A percentile compares a stretch with the other conserved stretches of the same genome.
These are phyloP conservation scores for Hypothenemus hampei DNA, from an alignment of 1,140 invertebrate genomes.

Conservation along the genomic window DNA sequence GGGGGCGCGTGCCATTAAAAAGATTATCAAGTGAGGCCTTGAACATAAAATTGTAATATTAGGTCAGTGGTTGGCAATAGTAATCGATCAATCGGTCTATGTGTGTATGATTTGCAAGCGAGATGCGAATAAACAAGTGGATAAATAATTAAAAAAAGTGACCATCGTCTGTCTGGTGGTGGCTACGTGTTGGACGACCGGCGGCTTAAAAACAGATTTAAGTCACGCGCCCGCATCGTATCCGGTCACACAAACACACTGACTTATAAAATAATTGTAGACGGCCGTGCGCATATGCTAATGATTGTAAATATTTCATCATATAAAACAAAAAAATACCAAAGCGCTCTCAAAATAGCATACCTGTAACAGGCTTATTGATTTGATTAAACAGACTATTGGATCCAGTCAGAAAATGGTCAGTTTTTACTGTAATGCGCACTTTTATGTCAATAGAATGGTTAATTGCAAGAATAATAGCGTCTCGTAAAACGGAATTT, in stretches of 20 bases:
- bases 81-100: not conserved
- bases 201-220: not conserved
- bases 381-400: not conserved
- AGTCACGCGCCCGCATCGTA: not conserved
- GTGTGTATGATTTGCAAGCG: not conserved
- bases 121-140: not conserved
- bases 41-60: not conserved
- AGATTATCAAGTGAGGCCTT: not conserved
- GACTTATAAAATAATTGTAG: constrained; percentile 9
- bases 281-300: not conserved
- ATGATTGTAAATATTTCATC: no score
- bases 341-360: not conserved
- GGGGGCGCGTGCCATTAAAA: not conserved
- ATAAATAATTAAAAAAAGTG: constrained; percentile 4
- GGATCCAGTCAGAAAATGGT: not conserved
- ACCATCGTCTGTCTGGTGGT: constrained; percentile 12
- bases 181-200: constrained; percentile 2
- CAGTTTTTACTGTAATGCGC: not conserved
- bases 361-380: not conserved
- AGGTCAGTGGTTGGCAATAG: not conserved
- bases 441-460: not conserved
- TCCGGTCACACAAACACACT: constrained; percentile 9
- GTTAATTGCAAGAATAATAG: not conserved
- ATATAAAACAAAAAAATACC: no score
- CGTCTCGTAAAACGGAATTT: no score